Conservation (phyloP, 1,140 invertebrate species). For the Pollicipes pollicipes region DNA sequence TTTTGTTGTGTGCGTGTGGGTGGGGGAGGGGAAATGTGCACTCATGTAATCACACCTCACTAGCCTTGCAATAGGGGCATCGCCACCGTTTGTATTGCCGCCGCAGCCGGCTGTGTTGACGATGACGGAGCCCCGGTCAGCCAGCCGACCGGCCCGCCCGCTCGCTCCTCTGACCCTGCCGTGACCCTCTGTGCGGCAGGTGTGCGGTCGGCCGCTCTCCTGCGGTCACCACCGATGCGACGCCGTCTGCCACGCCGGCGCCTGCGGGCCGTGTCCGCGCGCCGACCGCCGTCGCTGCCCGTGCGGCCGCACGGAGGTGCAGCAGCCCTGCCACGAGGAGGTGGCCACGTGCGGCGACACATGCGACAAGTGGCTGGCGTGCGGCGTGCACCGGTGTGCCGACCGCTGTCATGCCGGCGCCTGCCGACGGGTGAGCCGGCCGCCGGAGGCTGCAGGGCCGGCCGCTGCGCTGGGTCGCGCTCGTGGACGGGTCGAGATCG, state of each 20-base stretch:
- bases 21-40: too few relatives aligned
- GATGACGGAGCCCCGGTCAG: too few relatives aligned
- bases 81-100: too few relatives aligned
- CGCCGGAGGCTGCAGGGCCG: too few relatives aligned
- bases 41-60: too few relatives aligned
- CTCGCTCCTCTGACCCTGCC: too few relatives aligned
- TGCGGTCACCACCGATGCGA: slow-evolving; percentile 68
- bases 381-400: slow-evolving; percentile 57
- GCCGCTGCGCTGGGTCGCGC: too few relatives aligned
- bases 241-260: slow-evolving; percentile 47
- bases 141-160: too few relatives aligned
- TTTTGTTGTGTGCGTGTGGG: too few relatives aligned
- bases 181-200: slow-evolving; percentile 30
- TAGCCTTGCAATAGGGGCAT: too few relatives aligned
- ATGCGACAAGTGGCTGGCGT: slow-evolving; percentile 63
- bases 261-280: slow-evolving; percentile 19
- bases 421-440: slow-evolving; percentile 48
- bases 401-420: slow-evolving; percentile 62
- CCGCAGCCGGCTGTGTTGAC: too few relatives aligned
- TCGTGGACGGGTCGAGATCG: too few relatives aligned
- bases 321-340: slow-evolving; percentile 31
- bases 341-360: slow-evolving; percentile 70
- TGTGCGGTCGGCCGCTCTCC: slow-evolving; percentile 45
- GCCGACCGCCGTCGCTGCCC: slow-evolving; percentile 41
- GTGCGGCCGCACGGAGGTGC: slow-evolving; percentile 43